Base-by-base conservation (phyloP, 2,113 vertebrate genomes). In the Psammodynastes pulverulentus region DNA sequence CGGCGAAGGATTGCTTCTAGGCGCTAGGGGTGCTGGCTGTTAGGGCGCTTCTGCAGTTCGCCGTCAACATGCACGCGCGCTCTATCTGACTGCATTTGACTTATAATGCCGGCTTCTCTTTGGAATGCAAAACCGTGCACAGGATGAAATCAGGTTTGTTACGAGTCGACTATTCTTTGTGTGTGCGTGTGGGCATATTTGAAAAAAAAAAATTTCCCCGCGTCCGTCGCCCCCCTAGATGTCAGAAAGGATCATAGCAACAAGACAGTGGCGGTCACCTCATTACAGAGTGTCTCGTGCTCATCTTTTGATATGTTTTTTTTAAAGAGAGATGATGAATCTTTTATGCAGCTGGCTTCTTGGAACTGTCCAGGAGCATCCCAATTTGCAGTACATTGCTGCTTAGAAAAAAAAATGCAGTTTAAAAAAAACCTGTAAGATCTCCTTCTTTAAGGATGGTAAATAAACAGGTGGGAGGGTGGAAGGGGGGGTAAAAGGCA, bases 121-220 rank as follows among this genome's bases (percentile, higher is more conserved):
- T 96, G 97, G 97, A 96, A 97, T 96, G 97, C 97, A 91, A 96
- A 96, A 90, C 91, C 94, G 94, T 62, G 96, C 95, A 93, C 96
- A 95, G 87, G 96, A 98, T 98, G 98, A 97, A 96, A 97, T 93
- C 97, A 98, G 98, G 98, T 98, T 97, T 93, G 98, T 97, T 34
- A 89, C 94, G 43, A n/a, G n/a, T n/a, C n/a, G n/a, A 93, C 62
- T 29, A 29, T 93, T 93, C 89, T 92, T 51, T 79, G 72, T 43
- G 85, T 48, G 26, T 86, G 85, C 43, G 85, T 86, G 46, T 52
- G 48, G 87, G 92, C 0, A 56, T 89, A 92, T 87, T 56, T 0
- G 19, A 90, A 7, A 7, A 4, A 58, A 58, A 13, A 19, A 34
- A 23, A 21, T 0, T 29, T 88, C 52, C n/a, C 21, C 26, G 52